Evolutionary conservation across 1,140 invertebrate species (phyloP), one percentile per base, ranked within the genome.

Genomic region (Dysdera silvatica): DNA sequence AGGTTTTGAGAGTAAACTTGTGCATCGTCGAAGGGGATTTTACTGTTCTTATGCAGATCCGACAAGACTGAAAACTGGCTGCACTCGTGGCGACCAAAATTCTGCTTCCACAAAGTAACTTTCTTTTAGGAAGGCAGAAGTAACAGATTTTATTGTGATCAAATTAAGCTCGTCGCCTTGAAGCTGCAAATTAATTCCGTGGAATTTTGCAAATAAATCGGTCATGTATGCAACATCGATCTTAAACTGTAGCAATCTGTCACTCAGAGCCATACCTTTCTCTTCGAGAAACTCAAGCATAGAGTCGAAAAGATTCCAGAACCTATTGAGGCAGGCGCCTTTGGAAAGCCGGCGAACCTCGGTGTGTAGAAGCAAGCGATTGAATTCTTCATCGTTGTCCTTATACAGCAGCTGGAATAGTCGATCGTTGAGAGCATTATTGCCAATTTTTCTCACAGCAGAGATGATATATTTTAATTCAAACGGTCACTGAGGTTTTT

Each of bases 401-500:
- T 45, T 26, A 29, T 1, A 45, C 12, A 43, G 37, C 24, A 45
- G 37, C n/a, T 18, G 2, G 23, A 57, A 57, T 16, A 57, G 32
- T 43, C 37, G 6, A 47, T 57, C 37, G n/a, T 56, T 40, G 24
- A 56, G 1, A 28, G 37, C n/a, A n/a, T n/a, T 12, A 47, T 43
- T 43, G 37, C 26, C 12, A 23, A n/a, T 57, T 28, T 28, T 57
- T 6, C 31, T 43, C 6, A 18, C 32, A 35, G 32, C 23, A 35
- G 52, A 23, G n/a, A 14, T 54, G 14, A 0, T 23, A 35, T 26
- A n/a, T 32, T 37, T 16, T 20, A n/a, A 40, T 54, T 0, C 20
- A 54, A 23, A 20, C n/a, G 33, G 16, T 40, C 52, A 23, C 32
- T 23, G 8, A 67, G 40, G n/a, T 63, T 52, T 56, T 65, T 67